Evolutionary conservation across 2,797 vertebrate genomes (phyloP), one percentile per base, ranked within the genome.

Genomic region (Fistularia tabacaria): DNA sequence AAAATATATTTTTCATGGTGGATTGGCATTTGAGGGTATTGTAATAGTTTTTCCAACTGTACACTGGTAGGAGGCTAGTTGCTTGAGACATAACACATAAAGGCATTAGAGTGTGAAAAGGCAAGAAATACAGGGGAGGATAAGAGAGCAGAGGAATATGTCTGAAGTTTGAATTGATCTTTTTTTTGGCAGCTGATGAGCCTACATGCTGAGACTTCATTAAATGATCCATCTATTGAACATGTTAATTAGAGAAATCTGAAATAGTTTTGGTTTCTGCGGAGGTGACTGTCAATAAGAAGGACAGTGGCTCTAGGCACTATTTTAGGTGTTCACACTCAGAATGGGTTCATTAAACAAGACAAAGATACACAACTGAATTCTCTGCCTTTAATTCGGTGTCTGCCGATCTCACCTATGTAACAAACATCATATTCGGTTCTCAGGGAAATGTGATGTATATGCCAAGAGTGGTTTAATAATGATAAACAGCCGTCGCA

Each of bases 161-260:
- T 10, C 42, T 15, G 55, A n/a, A 13, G 13, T 7, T 53, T 77
- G 64, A 73, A 25, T 25, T 38, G 37, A 11, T 13, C 50, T 59
- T 65, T 77, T 69, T 78, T 71, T 51, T 59, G 76, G 69, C 70
- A 65, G 70, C 76, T 58, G 69, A 76, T 3, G 8, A 48, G 58
- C 38, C 38, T 48, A 61, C 70, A 69, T 65, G 65, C 80, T 71
- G 64, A 49, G 74, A 81, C 79, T 85, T 85, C 78, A 83, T 87
- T 82, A 76, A 85, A 71, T 54, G 59, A 83, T 79, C 64, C n/a
- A 47, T 80, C 59, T 81, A 71, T 76, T 78, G 82, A 79, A 79
- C 68, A 73, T 80, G 76, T 56, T 80, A 76, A 87, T 87, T 74
- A 82, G 66, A 69, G 49, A 59, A 15, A 7, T 66, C 73, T 74